Evolutionary conservation across 2,113 vertebrate genomes (phyloP).

Genomic region (Pterophyllum scalare): DNA sequence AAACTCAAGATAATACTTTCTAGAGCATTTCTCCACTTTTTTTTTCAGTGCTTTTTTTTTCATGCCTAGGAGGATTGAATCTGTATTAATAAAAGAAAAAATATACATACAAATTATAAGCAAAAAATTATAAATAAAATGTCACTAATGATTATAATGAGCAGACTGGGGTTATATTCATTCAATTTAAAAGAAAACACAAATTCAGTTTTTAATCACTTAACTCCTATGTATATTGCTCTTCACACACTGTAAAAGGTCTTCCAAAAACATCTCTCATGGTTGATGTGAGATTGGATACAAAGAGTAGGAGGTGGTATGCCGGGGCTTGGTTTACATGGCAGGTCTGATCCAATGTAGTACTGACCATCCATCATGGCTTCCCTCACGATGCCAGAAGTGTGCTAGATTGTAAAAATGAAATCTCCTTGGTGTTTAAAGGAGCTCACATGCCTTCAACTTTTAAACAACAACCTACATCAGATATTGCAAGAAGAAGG

Average conservation of each 20-base stretch:
- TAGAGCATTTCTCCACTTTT: not conserved
- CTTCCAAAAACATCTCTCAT: not conserved
- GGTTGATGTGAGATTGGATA: not conserved
- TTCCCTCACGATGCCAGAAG: not conserved
- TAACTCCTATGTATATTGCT: not conserved
- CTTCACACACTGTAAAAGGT: not conserved
- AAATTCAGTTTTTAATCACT: not conserved
- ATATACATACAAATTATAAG: not conserved
- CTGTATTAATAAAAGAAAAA: not conserved
- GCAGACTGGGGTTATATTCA: not conserved
- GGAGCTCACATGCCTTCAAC: constrained; percentile 2
- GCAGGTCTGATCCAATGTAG: not conserved
- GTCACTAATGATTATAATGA: not conserved
- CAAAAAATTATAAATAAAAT: not conserved
- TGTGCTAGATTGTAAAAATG: not conserved
- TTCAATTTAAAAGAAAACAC: not conserved
- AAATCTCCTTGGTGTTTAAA: not conserved
- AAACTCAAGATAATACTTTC: not conserved
- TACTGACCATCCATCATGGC: not conserved
- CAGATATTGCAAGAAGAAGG: not conserved
- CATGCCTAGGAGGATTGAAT: not conserved
- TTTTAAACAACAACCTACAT: not conserved
- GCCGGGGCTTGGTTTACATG: not conserved
- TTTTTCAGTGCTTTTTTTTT: not conserved
- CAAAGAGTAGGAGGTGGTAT: not conserved